These are phyloP conservation scores for Desmophyllum pertusum DNA, from an alignment of 92 coral and sea anemone genomes.

Conservation along the genomic window DNA sequence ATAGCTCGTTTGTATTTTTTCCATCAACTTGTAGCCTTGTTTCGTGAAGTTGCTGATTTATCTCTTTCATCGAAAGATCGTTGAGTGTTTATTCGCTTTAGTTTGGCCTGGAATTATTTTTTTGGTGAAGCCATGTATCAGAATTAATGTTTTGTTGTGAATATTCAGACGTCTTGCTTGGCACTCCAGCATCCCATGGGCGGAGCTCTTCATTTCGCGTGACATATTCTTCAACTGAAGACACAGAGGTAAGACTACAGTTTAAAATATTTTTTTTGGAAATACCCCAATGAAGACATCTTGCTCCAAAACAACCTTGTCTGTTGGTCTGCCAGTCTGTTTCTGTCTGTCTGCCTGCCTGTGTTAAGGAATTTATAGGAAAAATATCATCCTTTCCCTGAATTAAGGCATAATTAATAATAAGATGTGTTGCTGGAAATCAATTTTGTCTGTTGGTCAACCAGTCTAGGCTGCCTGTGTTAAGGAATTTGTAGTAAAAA, in stretches of 20 bases:
- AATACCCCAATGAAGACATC: no score
- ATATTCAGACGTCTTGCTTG: conserved; percentile 16
- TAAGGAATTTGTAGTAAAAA: no score
- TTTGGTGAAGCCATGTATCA: background rate
- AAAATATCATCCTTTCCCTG: no score
- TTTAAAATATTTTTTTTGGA: background rate
- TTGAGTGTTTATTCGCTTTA: background rate
- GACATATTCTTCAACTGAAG: conserved; percentile 27
- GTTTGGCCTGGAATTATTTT: background rate
- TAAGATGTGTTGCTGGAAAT: no score
- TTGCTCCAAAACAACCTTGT: background rate
- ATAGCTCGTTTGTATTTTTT: no score
- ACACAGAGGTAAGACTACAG: conserved; percentile 26
- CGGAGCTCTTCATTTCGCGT: conserved; percentile 33
- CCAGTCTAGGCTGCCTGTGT: no score
- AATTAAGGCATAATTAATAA: no score
- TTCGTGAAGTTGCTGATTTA: background rate
- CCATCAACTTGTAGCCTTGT: no score
- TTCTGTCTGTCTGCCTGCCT: no score
- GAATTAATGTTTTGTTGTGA: background rate
- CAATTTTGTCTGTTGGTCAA: no score
- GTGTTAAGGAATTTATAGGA: no score
- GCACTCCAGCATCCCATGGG: background rate
- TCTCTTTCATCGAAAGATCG: no score
- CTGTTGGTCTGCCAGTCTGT: background rate